Conservation (phyloP, 2,888 invertebrate species). For the Stramonita haemastoma region DNA sequence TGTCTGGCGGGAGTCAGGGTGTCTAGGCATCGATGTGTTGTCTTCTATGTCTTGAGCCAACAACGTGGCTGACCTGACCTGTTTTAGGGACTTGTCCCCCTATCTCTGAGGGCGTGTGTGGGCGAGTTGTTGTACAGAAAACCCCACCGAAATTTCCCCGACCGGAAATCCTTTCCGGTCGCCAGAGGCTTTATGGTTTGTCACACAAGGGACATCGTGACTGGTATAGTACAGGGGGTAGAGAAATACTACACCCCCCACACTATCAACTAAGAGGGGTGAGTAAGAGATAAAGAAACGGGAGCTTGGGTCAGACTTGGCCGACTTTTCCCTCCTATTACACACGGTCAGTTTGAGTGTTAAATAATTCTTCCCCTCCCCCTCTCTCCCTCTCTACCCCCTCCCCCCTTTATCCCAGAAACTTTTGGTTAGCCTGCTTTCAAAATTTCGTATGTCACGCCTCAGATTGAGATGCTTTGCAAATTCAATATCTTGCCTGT, state of each 20-base stretch:
- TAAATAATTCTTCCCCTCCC: neutral
- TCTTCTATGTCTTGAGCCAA: neutral
- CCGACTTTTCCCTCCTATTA: no score
- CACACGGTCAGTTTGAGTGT: no score
- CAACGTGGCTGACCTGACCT: neutral
- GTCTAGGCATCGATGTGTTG: neutral
- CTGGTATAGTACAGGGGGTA: neutral
- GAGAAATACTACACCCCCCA: neutral
- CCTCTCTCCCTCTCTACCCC: neutral
- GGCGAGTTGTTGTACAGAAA: neutral
- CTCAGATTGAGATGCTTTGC: neutral
- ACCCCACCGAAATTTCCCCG: neutral
- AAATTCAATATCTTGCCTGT: no score
- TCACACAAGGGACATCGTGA: neutral
- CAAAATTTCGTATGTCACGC: neutral
- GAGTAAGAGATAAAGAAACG: no score
- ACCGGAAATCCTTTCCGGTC: conserved; percentile 19
- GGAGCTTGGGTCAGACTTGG: no score
- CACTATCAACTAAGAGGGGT: no score
- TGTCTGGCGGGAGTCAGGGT: neutral
- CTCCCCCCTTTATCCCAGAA: neutral
- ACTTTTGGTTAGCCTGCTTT: neutral
- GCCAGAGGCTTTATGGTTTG: neutral
- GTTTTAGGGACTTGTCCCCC: neutral
- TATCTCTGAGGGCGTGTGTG: neutral